Percentiles rank a stretch among this genome's conserved stretches.
phyloP scores from a whole-genome alignment of 2,888 invertebrate genomes.

The Sphinx pinastri region DNA sequence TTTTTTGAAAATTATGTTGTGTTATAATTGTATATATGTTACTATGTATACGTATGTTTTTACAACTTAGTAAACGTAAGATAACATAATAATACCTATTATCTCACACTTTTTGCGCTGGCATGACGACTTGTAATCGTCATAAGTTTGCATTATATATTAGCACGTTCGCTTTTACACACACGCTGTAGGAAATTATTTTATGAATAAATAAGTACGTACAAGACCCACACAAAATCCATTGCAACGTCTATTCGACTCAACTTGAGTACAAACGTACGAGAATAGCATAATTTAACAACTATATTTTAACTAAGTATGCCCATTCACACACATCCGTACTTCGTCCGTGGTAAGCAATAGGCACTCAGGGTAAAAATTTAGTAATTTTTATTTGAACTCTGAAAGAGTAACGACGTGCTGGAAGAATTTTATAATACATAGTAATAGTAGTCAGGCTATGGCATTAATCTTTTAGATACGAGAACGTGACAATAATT shows the following conservation, averaged over 20 bases:
- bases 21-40: background rate
- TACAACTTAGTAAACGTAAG: slow-evolving; percentile 12
- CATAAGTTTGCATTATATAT: slow-evolving; percentile 53
- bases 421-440: no score
- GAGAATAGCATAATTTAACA: background rate
- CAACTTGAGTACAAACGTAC: background rate
- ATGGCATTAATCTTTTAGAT: background rate
- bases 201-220: slow-evolving; percentile 23
- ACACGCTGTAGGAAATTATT: slow-evolving; percentile 34
- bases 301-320: background rate
- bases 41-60: background rate
- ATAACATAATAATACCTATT: slow-evolving; percentile 38
- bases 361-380: no score
- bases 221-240: background rate
- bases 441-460: background rate
- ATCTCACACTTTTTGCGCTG: slow-evolving; percentile 35
- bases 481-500: background rate
- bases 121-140: slow-evolving; percentile 44
- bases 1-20: background rate
- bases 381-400: no score
- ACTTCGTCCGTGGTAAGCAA: no score
- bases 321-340: no score
- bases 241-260: background rate
- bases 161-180: slow-evolving; percentile 46
- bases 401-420: no score